These are phyloP conservation scores for Austrofundulus limnaeus DNA, from an alignment of 2,113 vertebrate genomes.

Conservation along the genomic window DNA sequence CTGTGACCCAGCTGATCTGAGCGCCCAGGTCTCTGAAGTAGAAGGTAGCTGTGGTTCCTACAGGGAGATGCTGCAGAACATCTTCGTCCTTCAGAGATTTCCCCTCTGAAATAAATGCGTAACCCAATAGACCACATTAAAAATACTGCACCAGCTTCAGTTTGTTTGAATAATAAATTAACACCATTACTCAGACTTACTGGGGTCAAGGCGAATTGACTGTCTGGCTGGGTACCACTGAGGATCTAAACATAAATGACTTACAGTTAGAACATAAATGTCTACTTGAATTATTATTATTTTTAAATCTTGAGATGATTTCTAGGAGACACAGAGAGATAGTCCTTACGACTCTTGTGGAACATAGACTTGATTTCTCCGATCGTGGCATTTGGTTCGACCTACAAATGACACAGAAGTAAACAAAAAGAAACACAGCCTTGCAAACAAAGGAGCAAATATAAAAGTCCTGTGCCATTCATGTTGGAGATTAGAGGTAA, in stretches of 20 bases:
- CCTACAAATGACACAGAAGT: constrained; percentile 74
- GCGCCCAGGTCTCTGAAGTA: constrained; percentile 95
- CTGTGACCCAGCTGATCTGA: constrained; percentile 97
- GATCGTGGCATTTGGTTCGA: constrained; percentile 92
- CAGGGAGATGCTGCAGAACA: constrained; percentile 90
- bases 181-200: constrained; percentile 76
- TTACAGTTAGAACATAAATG: not conserved
- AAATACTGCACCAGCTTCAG: not conserved
- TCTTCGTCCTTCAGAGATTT: constrained; percentile 93
- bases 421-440: constrained; percentile 16
- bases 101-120: constrained; percentile 81
- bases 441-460: constrained; percentile 25
- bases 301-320: not conserved
- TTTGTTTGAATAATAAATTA: not conserved
- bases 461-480: constrained; percentile 55
- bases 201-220: constrained; percentile 90
- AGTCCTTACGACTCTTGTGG: constrained; percentile 87
- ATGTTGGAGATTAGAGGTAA: constrained; percentile 60
- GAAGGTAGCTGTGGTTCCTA: constrained; percentile 94
- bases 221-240: constrained; percentile 93
- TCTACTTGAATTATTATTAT: too few species aligned
- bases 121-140: not conserved
- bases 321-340: not conserved
- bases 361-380: constrained; percentile 94
- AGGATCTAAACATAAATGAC: constrained; percentile 79